phyloP scores from a whole-genome alignment of 2,797 vertebrate species.

The Eulemur coronatus region DNA sequence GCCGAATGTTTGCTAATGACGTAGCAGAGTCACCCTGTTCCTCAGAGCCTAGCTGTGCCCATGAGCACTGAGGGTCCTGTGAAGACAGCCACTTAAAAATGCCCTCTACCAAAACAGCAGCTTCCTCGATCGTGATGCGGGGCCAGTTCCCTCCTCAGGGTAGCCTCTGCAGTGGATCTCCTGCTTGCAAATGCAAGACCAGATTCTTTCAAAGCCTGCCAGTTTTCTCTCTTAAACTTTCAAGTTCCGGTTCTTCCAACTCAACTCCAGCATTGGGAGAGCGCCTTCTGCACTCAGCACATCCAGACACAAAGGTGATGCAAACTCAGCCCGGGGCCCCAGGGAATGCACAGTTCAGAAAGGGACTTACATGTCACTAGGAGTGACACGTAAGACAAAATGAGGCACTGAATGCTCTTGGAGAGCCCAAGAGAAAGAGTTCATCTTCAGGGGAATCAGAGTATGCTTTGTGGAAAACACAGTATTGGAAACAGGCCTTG shows the following conservation, averaged over 20 bases:
- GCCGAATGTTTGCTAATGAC: not conserved
- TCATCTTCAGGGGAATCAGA: not conserved
- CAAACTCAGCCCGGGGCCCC: not conserved
- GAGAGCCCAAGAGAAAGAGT: not conserved
- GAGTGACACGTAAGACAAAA: not conserved
- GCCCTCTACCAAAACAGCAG: not conserved
- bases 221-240: not conserved
- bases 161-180: not conserved
- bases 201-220: not conserved
- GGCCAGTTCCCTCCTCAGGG: not conserved
- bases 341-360: not conserved
- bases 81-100: not conserved
- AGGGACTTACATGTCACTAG: no score
- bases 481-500: not conserved
- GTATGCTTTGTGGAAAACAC: not conserved
- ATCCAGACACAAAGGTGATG: not conserved
- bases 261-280: not conserved
- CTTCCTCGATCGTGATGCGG: not conserved
- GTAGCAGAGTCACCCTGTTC: not conserved
- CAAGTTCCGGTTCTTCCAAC: not conserved
- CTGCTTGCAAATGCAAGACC: not conserved
- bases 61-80: not conserved
- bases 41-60: not conserved
- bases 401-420: not conserved
- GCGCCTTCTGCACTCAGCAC: rapidly evolving